Evolutionary conservation across 2,113 vertebrate species (phyloP).

Genomic region (Argyrosomus japonicus): DNA sequence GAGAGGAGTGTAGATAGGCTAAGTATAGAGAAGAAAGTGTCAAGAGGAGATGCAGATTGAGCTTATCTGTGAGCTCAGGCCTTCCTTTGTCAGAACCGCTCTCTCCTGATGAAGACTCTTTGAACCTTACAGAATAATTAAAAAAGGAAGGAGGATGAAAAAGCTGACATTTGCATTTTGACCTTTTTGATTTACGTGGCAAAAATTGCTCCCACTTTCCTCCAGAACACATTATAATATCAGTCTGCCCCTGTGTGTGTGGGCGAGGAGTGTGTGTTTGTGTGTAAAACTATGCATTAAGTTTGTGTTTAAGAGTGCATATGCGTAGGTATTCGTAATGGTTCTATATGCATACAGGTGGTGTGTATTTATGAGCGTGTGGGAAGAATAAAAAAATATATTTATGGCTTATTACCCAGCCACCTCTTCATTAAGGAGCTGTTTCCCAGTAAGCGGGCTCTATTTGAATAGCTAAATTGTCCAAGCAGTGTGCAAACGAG

Average conservation of each 20-base stretch:
- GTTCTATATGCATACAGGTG: slow-evolving; percentile 22
- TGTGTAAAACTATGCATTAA: slow-evolving; percentile 7
- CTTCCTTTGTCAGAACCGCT: slow-evolving; percentile 67
- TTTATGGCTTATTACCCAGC: slow-evolving; percentile 80
- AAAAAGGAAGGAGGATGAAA: slow-evolving; percentile 68
- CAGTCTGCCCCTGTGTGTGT: slow-evolving; percentile 37
- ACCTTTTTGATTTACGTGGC: slow-evolving; percentile 80
- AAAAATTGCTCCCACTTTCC: slow-evolving; percentile 71
- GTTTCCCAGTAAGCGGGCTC: slow-evolving; percentile 77
- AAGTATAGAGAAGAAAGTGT: slow-evolving; percentile 67
- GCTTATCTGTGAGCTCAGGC: slow-evolving; percentile 84
- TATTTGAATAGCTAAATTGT: slow-evolving; percentile 87
- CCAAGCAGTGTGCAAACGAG: slow-evolving; percentile 73
- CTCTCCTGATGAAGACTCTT: slow-evolving; percentile 79
- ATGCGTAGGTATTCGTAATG: slow-evolving; percentile 33
- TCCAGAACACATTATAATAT: slow-evolving; percentile 64
- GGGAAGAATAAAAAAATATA: slow-evolving; percentile 69
- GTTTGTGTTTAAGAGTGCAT: slow-evolving; percentile 34
- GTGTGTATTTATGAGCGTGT: slow-evolving; percentile 50
- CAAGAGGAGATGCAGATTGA: slow-evolving; percentile 75
- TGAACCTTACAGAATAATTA: slow-evolving; percentile 86
- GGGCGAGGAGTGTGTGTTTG: slow-evolving; percentile 36
- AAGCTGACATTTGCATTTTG: slow-evolving; percentile 83
- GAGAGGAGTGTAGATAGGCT: slow-evolving; percentile 54
- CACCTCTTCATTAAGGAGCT: slow-evolving; percentile 81